Conservation (phyloP, 2,888 invertebrate species). For the Portevinia maculata region DNA sequence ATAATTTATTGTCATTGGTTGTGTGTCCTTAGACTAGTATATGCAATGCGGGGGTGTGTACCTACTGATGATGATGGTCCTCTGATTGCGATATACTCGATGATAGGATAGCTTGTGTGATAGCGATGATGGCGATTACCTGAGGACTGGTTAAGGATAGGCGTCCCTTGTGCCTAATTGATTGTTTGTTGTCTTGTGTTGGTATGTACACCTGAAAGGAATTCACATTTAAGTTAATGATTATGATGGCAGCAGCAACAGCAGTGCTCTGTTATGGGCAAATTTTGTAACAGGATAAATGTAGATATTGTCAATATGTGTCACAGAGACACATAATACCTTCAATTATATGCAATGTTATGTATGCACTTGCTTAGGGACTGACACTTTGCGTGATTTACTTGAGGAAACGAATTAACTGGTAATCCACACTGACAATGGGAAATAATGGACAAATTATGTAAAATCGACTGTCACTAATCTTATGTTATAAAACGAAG, state of each 20-base stretch:
- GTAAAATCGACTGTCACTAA: not conserved
- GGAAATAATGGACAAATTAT: not conserved
- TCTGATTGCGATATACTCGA: conserved; percentile 21
- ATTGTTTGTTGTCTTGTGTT: conserved; percentile 47
- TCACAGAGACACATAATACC: conserved; percentile 33
- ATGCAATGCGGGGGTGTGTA: not conserved
- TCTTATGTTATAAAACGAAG: not conserved
- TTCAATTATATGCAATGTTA: conserved; percentile 49
- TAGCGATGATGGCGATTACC: conserved; percentile 59
- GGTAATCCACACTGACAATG: conserved; percentile 19
- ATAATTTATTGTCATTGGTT: conserved; percentile 65
- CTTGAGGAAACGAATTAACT: conserved; percentile 46
- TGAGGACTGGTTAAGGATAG: conserved; percentile 32
- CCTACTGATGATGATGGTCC: conserved; percentile 13
- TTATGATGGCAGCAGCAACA: conserved; percentile 33
- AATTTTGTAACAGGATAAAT: conserved; percentile 33
- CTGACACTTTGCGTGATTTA: conserved; percentile 38
- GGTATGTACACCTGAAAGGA: conserved; percentile 11
- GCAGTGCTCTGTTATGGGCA: conserved; percentile 2
- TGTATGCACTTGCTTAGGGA: conserved; percentile 17
- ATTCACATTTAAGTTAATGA: conserved; percentile 50
- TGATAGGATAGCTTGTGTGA: conserved; percentile 36
- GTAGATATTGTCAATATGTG: conserved; percentile 36
- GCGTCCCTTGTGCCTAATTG: conserved; percentile 44
- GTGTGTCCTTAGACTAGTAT: conserved; percentile 21